A percentile compares a stretch with the other conserved stretches of the same genome.
Evolutionary conservation across 2,113 vertebrate species (phyloP).

Genomic region (Alligator sinensis): DNA sequence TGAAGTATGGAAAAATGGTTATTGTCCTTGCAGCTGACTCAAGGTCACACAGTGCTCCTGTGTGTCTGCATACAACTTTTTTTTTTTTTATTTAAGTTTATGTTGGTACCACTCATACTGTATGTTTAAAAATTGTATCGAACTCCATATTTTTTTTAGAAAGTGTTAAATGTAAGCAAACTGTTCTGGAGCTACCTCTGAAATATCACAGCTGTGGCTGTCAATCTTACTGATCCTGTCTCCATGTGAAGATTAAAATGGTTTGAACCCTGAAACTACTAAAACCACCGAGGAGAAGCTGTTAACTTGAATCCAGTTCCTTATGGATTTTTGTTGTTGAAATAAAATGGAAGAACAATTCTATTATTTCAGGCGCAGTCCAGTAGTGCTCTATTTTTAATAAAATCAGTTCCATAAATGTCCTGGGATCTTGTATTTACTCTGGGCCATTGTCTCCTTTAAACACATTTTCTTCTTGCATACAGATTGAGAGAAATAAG

Average conservation of each 20-base stretch:
- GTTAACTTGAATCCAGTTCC: neutral
- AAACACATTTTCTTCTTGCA: accelerated
- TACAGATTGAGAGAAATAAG: neutral
- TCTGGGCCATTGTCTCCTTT: neutral
- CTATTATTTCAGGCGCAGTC: neutral
- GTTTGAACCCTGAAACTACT: neutral
- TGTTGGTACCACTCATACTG: neutral
- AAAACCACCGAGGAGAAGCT: neutral
- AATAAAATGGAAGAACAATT: constrained; percentile 59
- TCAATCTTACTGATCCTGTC: neutral
- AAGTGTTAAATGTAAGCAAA: neutral
- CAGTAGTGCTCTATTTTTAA: neutral
- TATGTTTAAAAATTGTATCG: constrained; percentile 3
- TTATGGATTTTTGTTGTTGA: neutral
- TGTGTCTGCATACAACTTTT: neutral
- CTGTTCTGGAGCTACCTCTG: constrained; percentile 20
- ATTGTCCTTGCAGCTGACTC: neutral
- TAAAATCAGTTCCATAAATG: accelerated
- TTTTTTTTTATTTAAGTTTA: neutral
- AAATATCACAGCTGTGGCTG: neutral
- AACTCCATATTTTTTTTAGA: neutral
- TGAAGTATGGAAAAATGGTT: neutral
- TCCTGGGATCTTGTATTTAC: neutral
- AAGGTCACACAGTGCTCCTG: neutral
- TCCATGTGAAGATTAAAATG: neutral